Base-by-base conservation (phyloP, 2,888 invertebrate genomes). In the Schizotus pectinicornis region DNA sequence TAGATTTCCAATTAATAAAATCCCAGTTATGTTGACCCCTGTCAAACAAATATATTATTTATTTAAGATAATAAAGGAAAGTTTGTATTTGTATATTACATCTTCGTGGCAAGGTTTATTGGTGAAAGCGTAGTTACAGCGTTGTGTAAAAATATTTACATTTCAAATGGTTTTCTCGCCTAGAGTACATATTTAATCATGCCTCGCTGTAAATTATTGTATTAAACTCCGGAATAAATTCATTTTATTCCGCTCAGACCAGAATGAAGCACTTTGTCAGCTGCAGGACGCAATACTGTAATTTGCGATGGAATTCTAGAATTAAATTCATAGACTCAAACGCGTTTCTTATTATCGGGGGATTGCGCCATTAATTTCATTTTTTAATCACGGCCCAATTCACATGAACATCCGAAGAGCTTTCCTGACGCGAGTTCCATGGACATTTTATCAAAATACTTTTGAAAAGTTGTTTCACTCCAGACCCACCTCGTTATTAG, bases 181-280 rank as follows among this genome's bases (percentile, higher is more conserved):
- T 59, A 61, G 56, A 61, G 61, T 59, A 65, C 63, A 61, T 61
- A 63, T 65, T 65, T 64, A 64, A 64, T 64, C 62, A 57, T 53
- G 61, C 55, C 62, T 60, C 51, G 59, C 59, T 62, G 56, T 61
- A 60, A 64, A 64, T 64, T 60, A 64, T 64, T 60, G 60, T 60
- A 60, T 64, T 64, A 64, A 62, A 60, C 39, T 57, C 57, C 59
- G 54, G 57, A 62, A 64, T 64, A 57, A 63, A 61, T 61, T 61
- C 51, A 52, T 59, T 61, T 61, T 58, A 63, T 59, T 63, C 56
- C 57, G 54, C 51, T 47, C 57, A 41, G 46, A 46, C 57, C 49
- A 36, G 56, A 60, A 60, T 62, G 54, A 56, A 60, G 57, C 54
- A 52, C 22, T 59, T 54, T 60, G 56, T 60, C 48, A 41, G 33